These are phyloP conservation scores for Meandrusa payeni DNA, from an alignment of 2,888 invertebrate genomes.

Conservation along the genomic window DNA sequence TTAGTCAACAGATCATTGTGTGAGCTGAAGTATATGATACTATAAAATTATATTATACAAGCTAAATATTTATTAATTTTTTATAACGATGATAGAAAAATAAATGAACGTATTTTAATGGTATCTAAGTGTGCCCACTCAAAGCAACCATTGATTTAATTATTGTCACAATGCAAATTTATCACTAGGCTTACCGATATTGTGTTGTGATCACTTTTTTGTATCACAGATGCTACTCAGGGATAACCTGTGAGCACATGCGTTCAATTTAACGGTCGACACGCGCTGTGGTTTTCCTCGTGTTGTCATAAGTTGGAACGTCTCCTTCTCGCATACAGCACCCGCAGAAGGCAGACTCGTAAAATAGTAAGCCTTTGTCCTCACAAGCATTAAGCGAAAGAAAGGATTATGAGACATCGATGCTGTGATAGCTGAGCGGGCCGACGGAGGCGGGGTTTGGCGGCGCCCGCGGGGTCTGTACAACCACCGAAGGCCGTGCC, in stretches of 20 bases:
- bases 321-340: constrained; percentile 92
- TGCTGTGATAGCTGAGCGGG: constrained; percentile 66
- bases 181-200: constrained; percentile 73
- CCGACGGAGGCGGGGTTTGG: constrained; percentile 76
- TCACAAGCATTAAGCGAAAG: constrained; percentile 80
- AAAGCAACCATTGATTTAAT: constrained; percentile 61
- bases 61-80: constrained; percentile 19
- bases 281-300: constrained; percentile 71
- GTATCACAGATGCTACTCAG: constrained; percentile 77
- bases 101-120: constrained; percentile 39
- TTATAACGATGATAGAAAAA: constrained; percentile 61
- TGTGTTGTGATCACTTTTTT: constrained; percentile 76
- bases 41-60: constrained; percentile 17
- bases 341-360: constrained; percentile 88
- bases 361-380: constrained; percentile 79
- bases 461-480: constrained; percentile 55
- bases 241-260: constrained; percentile 71
- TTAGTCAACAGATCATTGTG: constrained; percentile 13
- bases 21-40: constrained; percentile 13
- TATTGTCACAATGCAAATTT: constrained; percentile 64
- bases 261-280: constrained; percentile 65
- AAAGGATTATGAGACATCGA: constrained; percentile 74
- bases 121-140: constrained; percentile 55
- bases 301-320: constrained; percentile 79
- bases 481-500: constrained; percentile 65